These are phyloP conservation scores for Elephantulus edwardii DNA, from an alignment of 2,113 vertebrate species.

Conservation along the genomic window DNA sequence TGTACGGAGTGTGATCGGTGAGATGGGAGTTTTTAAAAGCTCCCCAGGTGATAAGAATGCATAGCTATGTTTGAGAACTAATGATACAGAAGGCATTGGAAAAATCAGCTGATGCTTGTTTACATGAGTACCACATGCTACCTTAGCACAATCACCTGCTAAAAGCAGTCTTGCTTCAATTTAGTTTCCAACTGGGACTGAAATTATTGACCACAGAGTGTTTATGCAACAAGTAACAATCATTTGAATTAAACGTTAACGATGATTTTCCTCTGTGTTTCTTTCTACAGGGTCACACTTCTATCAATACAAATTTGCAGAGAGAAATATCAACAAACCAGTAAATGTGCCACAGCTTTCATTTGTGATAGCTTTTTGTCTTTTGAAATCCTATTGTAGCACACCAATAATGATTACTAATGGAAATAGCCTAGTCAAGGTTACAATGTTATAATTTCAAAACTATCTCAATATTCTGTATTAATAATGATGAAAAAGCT, in stretches of 20 bases:
- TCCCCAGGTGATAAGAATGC: background rate
- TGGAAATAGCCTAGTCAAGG: background rate
- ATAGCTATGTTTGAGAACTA: background rate
- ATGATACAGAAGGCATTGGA: background rate
- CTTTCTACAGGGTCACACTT: background rate
- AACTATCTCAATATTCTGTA: background rate
- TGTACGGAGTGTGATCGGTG: background rate
- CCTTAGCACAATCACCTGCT: background rate
- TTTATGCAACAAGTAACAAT: constrained; percentile 12
- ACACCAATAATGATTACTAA: background rate
- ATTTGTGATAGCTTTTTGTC: background rate
- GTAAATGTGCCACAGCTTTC: background rate
- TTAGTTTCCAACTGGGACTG: constrained; percentile 35
- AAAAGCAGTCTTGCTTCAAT: background rate
- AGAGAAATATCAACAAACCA: constrained; percentile 9
- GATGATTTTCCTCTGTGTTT: constrained; percentile 28
- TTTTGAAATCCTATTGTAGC: background rate
- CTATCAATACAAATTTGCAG: constrained; percentile 32
- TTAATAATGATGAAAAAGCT: too few relatives aligned
- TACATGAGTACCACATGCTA: background rate
- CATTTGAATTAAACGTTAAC: constrained; percentile 46
- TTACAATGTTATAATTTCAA: constrained; percentile 20
- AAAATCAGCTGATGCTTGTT: background rate
- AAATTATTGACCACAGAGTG: constrained; percentile 52
- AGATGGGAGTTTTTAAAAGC: background rate